Evolutionary conservation across 1,140 invertebrate genomes (phyloP).

Genomic region (Uloborus diversus): DNA sequence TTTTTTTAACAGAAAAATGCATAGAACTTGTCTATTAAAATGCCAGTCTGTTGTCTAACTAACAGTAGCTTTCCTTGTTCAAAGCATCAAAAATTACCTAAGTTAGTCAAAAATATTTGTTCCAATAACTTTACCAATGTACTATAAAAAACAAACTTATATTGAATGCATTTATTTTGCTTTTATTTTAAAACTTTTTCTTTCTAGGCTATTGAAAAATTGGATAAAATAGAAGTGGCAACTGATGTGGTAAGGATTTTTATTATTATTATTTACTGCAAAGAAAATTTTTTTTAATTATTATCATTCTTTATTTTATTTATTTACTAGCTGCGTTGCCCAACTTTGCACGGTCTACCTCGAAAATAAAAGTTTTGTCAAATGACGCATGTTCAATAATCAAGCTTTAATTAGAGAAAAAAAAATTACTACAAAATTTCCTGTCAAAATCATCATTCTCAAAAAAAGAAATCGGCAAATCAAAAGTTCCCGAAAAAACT

Average conservation of each 20-base stretch:
- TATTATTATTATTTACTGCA: background rate
- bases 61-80: background rate
- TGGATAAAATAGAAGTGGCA: slow-evolving; percentile 61
- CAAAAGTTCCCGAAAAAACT: too few relatives aligned
- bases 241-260: slow-evolving; percentile 40
- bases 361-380: too few relatives aligned
- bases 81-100: background rate
- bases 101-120: background rate
- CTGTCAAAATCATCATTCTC: too few relatives aligned
- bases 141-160: background rate
- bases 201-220: slow-evolving; percentile 56
- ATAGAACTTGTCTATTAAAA: background rate
- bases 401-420: too few relatives aligned
- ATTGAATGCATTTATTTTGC: background rate
- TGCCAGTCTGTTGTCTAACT: background rate
- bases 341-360: background rate
- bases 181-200: background rate
- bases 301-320: background rate
- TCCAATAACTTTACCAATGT: background rate
- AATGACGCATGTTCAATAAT: too few relatives aligned
- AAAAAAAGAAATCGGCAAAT: too few relatives aligned
- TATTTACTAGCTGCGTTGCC: background rate
- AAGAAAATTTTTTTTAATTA: background rate
- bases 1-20: too few relatives aligned
- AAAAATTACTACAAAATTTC: too few relatives aligned